Conservation (phyloP, 2,797 vertebrate genomes). For the Apogon hyalosoma region DNA sequence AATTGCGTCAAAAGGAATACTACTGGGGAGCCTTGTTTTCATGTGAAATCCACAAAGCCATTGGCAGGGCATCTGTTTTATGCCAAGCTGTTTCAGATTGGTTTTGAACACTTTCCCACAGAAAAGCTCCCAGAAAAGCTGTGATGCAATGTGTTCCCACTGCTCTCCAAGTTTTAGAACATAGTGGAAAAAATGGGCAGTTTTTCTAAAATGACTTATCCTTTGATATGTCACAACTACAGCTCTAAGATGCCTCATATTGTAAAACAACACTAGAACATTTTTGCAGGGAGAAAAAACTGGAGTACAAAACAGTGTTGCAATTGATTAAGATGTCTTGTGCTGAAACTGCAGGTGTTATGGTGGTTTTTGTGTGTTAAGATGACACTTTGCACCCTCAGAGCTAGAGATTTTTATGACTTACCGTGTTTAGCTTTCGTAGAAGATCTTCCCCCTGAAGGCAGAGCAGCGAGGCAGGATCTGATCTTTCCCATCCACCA, state of each 20-base stretch:
- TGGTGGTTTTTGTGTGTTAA: constrained; percentile 20
- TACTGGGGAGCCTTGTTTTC: constrained; percentile 4
- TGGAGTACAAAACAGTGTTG: neutral
- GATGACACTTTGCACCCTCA: constrained; percentile 6
- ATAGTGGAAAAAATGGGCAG: constrained; percentile 10
- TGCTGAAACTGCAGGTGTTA: constrained; percentile 9
- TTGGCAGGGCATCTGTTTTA: constrained; percentile 30
- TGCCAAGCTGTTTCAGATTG: constrained; percentile 14
- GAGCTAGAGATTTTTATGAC: constrained; percentile 21
- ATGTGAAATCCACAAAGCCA: constrained; percentile 26
- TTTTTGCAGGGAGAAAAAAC: neutral
- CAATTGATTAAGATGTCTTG: neutral
- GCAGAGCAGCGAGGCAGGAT: constrained; percentile 52
- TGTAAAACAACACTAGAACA: neutral
- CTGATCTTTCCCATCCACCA: constrained; percentile 67
- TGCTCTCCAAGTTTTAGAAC: neutral
- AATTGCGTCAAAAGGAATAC: neutral
- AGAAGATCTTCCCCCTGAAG: constrained; percentile 49
- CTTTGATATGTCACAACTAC: neutral
- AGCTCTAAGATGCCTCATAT: neutral
- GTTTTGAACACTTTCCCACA: constrained; percentile 25
- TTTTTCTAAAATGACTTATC: constrained; percentile 33
- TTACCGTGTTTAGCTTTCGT: constrained; percentile 38
- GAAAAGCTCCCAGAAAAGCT: constrained; percentile 24
- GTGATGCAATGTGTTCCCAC: constrained; percentile 33